Base-by-base conservation (phyloP, 2,113 vertebrate genomes). In the Cromileptes altivelis region DNA sequence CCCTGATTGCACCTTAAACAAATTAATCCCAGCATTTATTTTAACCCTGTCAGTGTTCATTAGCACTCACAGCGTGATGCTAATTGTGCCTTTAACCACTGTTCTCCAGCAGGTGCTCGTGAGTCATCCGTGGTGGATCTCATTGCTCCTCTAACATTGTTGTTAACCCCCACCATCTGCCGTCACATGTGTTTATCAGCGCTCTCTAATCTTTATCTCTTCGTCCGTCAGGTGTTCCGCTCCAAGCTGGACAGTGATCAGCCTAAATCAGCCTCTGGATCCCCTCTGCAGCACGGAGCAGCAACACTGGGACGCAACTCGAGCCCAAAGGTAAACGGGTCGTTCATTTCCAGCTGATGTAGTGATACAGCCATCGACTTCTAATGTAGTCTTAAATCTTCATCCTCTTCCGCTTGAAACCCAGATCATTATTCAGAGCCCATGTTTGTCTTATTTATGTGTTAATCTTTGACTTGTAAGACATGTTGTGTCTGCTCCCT, bases 271-370 rank as follows among this genome's bases (percentile, higher is more conserved):
- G 92, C 90, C 15, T 90, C 92, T 0, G 94, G 95, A 0, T 95
- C 96, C 0, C 94, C 96, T 60, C 94, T 96, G 0, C 97, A 96
- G 91, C 94, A 96, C 57, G 95, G 96, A 7, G 87, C 96, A 1
- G 95, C 97, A 0, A 84, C 97, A 5, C 94, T 98, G 78, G 97
- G 97, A 21, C 96, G 96, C 61, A 97, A 96, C 92, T 90, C 95
- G 1, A 95, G 96, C 0, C 93, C 96, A 53, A 98, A 97, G 97
- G 98, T 99, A 94, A 0, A 76, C 19, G 1, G 27, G 1, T 30
- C 1, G 1, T 62, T 67, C 21, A 27, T 57, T 2, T 10, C 9
- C 42, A 45, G 42, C 40, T 9, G 15, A 21, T 71, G 47, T 55
- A 50, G 11, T 4, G 1, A 6, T 6, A 6, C 14, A 15, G 14